Percentiles rank a stretch among this genome's conserved stretches.
Evolutionary conservation across 2,113 vertebrate species (phyloP).

Genomic region (Camelus bactrianus): DNA sequence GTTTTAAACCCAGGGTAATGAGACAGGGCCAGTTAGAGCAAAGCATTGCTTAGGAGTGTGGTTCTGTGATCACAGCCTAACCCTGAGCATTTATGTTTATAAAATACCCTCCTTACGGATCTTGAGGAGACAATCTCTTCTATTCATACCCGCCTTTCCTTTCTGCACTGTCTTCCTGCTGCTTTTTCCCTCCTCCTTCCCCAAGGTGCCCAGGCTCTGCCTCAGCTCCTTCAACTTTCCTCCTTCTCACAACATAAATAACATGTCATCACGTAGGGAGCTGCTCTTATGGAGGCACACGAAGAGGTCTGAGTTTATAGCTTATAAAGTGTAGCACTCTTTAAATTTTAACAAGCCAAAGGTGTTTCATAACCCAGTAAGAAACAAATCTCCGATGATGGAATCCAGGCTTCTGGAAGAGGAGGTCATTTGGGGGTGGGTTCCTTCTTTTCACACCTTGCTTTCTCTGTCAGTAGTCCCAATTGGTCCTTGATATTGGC

Average conservation of each 20-base stretch:
- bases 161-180: background rate
- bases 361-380: background rate
- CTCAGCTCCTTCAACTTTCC: background rate
- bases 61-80: background rate
- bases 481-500: background rate
- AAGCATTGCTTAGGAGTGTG: background rate
- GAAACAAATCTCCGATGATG: background rate
- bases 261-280: background rate
- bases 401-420: background rate
- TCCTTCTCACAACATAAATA: background rate
- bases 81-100: background rate
- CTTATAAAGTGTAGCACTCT: background rate
- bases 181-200: background rate
- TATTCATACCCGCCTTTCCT: background rate
- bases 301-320: background rate
- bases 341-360: conserved; percentile 6
- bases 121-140: background rate
- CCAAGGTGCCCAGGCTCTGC: background rate
- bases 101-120: background rate
- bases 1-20: conserved; percentile 23
- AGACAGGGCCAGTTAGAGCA: background rate
- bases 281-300: background rate
- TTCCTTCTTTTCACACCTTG: background rate
- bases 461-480: background rate
- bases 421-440: background rate